Conservation (phyloP, 2,797 vertebrate genomes). For the Propithecus deckenii region DNA sequence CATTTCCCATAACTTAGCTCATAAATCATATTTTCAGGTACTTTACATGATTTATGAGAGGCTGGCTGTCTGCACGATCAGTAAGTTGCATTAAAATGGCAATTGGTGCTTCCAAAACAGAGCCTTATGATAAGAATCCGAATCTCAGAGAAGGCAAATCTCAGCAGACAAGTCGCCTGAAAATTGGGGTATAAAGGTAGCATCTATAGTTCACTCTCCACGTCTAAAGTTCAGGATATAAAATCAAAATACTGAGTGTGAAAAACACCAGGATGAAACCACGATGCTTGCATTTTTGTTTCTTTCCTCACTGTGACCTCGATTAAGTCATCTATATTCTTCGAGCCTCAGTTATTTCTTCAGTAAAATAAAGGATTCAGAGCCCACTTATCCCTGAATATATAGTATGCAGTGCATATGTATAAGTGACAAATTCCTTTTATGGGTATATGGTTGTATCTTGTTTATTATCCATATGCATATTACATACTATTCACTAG, state of each 20-base stretch:
- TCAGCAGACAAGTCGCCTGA: neutral
- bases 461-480: neutral
- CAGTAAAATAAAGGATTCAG: neutral
- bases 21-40: slow-evolving; percentile 81
- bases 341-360: neutral
- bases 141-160: slow-evolving; percentile 46
- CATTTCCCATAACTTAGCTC: slow-evolving; percentile 78
- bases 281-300: neutral
- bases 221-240: neutral
- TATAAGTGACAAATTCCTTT: neutral
- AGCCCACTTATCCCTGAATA: neutral
- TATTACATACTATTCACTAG: neutral
- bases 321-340: slow-evolving; percentile 30
- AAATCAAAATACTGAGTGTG: slow-evolving; percentile 13
- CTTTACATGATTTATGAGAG: slow-evolving; percentile 81
- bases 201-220: neutral
- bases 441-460: neutral
- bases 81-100: slow-evolving; percentile 78
- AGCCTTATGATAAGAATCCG: slow-evolving; percentile 59
- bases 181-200: neutral
- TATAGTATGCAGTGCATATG: neutral
- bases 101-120: slow-evolving; percentile 71
- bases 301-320: neutral
- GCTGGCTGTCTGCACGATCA: slow-evolving; percentile 76
- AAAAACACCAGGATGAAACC: neutral